Base-by-base conservation (phyloP, 2,113 vertebrate species). In the Bagarius yarrelli region DNA sequence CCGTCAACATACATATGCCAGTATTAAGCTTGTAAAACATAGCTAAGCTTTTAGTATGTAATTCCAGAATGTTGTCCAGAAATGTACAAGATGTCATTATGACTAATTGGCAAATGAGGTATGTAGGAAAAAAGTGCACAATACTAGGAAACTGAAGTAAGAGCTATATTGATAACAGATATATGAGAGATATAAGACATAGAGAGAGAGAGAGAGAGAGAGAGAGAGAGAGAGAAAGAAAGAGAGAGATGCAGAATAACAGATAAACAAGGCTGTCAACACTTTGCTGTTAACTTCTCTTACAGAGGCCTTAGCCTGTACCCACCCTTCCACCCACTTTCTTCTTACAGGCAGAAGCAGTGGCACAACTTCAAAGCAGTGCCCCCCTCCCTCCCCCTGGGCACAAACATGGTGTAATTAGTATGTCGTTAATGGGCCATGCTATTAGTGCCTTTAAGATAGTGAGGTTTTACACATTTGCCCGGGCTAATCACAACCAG, bases 391-490 rank as follows among this genome's bases (percentile, higher is more conserved):
- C 81, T 57, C 60, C 77, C 77, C 67, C 76, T 60, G 47, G 57
- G 82, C 76, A 84, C 72, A 80, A 87, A 82, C 84, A 85, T 44
- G 59, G 78, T 79, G 76, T 86, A 86, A 86, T 88, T 87, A 87
- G 84, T 80, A 80, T 83, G 84, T 72, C 6, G 80, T 86, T 85
- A 88, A 87, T 88, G 84, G 81, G 63, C 79, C 86, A 61, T 85
- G 80, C 84, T 79, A 85, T 85, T 85, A 82, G 83, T 85, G 87
- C 87, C 80, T 85, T 86, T 88, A 78, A 86, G 84, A 85, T 73
- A 84, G 84, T 80, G 81, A 82, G 83, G 83, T 83, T 85, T 84
- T 76, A 83, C 81, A 82, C 76, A 73, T 77, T 83, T 76, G 80
- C 60, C 66, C 40, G 34, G 52, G 60, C 52, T 83, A 85, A 81